Base-by-base conservation (phyloP, 2,113 vertebrate species). In the Brachyistius frenatus region DNA sequence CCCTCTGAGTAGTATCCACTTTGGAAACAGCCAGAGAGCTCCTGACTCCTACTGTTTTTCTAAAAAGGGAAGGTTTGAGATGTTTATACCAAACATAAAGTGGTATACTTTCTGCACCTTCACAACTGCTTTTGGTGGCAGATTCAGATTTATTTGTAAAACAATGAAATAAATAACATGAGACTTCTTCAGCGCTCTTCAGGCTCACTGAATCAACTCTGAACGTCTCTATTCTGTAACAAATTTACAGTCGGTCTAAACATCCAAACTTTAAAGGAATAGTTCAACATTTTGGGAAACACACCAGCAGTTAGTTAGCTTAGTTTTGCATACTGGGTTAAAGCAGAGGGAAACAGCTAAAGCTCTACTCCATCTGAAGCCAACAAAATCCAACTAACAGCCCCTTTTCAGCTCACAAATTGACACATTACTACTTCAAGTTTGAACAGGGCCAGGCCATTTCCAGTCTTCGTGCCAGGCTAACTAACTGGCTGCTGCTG, bases 1-100 rank as follows among this genome's bases (percentile, higher is more conserved):
- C 76, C 39, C 68, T 79, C 76, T 83, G 88, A 60, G 82, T 33
- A 66, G 67, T 53, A 39, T 73, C 73, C 31, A 3, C 0, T 73
- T 81, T 86, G 39, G 60, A 74, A 73, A 73, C 47, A 75, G 68
- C 46, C 66, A 76, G 68, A 87, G 75, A 69, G 62, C 60, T 68
- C 83, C 80, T 73, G 46, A 56, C 35, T 9, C 2, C 6, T 67
- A 11, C 15, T 7, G 9, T 60, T 33, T 49, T 44, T 62, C 50
- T 32, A 7, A 49, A 66, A 47, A 41, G 10, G 63, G 13, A 63
- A 37, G 1, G 32, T 75, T 60, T 64, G 1, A 71, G 50, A 50
- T 56, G 52, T 52, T 73, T 33, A 47, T 16, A 55, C 31, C 8
- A 5, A 7, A 4, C 41, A 7, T 41, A 35, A 0, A 52, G 10